phyloP scores from a whole-genome alignment of 1,140 invertebrate genomes.

The Panagrolaimus sp. region DNA sequence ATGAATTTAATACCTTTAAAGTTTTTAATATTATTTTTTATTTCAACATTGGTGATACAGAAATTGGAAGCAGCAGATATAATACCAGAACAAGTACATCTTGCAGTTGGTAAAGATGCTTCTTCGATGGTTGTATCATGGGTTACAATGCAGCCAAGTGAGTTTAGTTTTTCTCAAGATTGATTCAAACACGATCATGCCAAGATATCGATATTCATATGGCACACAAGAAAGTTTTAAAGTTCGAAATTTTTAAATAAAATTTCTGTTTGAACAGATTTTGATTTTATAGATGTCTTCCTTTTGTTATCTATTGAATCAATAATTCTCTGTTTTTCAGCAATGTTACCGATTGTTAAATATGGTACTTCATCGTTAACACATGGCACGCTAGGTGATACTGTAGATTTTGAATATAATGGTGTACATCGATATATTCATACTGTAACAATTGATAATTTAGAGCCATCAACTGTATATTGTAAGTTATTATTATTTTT shows the following conservation, averaged over 20 bases:
- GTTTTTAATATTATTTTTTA: too few relatives aligned
- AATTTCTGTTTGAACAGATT: too few relatives aligned
- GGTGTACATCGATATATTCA: neutral
- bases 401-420: neutral
- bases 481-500: neutral
- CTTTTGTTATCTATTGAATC: too few relatives aligned
- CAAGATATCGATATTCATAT: too few relatives aligned
- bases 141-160: constrained; percentile 5
- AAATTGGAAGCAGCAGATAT: too few relatives aligned
- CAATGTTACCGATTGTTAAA: neutral
- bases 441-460: neutral
- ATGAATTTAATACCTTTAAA: too few relatives aligned
- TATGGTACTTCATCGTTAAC: neutral
- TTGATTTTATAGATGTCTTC: too few relatives aligned
- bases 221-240: too few relatives aligned
- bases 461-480: neutral
- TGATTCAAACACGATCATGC: too few relatives aligned
- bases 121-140: neutral
- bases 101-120: neutral
- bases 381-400: neutral
- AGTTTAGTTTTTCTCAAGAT: neutral
- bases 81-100: neutral
- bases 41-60: too few relatives aligned
- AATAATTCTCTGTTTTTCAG: too few relatives aligned
- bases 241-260: too few relatives aligned